phyloP scores from a whole-genome alignment of 2,113 vertebrate genomes.

The Hyaena hyaena region DNA sequence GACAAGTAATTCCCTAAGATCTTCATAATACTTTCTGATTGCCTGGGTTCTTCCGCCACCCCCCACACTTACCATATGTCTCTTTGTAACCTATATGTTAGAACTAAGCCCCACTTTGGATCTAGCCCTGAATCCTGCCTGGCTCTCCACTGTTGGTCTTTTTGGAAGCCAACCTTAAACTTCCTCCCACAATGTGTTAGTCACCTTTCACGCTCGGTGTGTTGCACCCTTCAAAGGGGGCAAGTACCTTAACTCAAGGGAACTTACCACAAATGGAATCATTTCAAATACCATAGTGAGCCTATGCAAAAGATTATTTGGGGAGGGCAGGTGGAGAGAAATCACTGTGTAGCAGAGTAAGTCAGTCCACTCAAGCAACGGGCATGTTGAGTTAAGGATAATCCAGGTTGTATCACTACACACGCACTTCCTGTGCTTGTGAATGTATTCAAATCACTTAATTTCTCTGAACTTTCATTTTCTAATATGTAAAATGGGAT shows the following conservation, averaged over 20 bases:
- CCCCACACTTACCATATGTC: rapidly evolving
- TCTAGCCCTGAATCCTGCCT: background rate
- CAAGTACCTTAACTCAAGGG: background rate
- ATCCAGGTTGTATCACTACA: background rate
- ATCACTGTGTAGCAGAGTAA: background rate
- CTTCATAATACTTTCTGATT: background rate
- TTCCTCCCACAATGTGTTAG: background rate
- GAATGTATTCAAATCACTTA: background rate
- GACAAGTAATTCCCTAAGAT: background rate
- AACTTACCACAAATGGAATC: background rate
- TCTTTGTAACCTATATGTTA: background rate
- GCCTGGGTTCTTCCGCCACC: no score
- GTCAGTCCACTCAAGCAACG: background rate
- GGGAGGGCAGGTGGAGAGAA: background rate
- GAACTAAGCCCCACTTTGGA: background rate
- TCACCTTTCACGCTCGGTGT: background rate
- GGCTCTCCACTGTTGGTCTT: background rate
- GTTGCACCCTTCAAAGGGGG: background rate
- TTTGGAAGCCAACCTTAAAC: background rate
- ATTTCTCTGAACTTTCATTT: conserved; percentile 27
- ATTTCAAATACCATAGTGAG: background rate
- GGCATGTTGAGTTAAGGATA: background rate
- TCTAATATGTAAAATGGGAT: background rate
- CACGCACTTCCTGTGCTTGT: background rate
- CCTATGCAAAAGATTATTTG: background rate